Evolutionary conservation across 2,888 invertebrate genomes (phyloP), one percentile per base, ranked within the genome.

Genomic region (Eupithecia tripunctaria): DNA sequence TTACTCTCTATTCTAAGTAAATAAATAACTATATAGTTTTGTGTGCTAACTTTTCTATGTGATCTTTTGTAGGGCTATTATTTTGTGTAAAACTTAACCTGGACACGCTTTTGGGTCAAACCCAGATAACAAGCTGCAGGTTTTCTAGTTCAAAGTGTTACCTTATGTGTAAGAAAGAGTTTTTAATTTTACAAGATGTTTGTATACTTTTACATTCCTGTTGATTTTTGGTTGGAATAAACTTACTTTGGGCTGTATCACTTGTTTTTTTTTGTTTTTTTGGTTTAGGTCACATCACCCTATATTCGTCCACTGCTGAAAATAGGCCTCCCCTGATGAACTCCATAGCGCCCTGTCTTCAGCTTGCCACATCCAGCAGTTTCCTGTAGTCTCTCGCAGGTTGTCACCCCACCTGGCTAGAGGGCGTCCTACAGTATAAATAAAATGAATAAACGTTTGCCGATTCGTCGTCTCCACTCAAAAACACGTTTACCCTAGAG

Each of bases 191-290:
- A 72, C 69, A 71, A 5, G 60, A 32, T 68, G 69, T 75, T 79
- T 77, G 68, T 76, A 76, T 71, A 78, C 62, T 68, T 79, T 79
- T 80, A 85, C 82, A 83, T 84, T 84, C 81, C 83, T 83, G 76
- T 80, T 84, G 76, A 59, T 67, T 72, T 70, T 75, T 80, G 78
- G 74, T 77, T 79, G 59, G 76, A 80, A 79, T 82, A 80, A 82
- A 82, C 71, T 79, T 80, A 75, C 72, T 68, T 79, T 80, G 81
- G 80, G 70, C 71, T 32, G 32, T 32, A 32, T 32, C 32, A 32
- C 32, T 32, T 32, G 32, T 32, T 32, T 32, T 0, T n/a, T 6
- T 32, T 32, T 6, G 2, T 4, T 32, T 32, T 4, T 32, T 32
- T 32, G 32, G 32, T 32, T 32, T 32, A 29, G 29, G 29, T 29